Percentiles rank a stretch among this genome's conserved stretches.
Conservation (phyloP, 2,797 vertebrate species). For the Labeo calbasu region DNA sequence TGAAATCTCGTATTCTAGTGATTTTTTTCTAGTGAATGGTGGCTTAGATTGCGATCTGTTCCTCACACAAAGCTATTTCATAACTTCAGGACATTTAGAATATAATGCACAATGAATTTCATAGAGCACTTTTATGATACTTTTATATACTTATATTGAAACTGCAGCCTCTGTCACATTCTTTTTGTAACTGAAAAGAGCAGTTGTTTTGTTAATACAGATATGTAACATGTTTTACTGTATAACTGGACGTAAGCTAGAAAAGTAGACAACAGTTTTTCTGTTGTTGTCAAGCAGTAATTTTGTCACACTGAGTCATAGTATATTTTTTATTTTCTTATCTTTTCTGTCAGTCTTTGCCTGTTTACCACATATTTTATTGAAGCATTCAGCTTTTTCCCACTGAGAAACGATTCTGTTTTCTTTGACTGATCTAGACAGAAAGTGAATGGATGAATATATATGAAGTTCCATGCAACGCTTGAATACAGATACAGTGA, state of each 20-base stretch:
- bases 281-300: constrained; percentile 29
- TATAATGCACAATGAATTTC: background rate
- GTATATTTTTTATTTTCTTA: constrained; percentile 54
- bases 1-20: background rate
- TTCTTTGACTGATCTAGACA: constrained; percentile 23
- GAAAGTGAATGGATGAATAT: constrained; percentile 18
- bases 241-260: background rate
- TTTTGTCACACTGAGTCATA: constrained; percentile 44
- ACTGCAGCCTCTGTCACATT: background rate
- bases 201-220: background rate
- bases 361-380: constrained; percentile 33
- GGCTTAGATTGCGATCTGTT: background rate
- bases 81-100: background rate
- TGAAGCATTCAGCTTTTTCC: constrained; percentile 26
- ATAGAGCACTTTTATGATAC: background rate
- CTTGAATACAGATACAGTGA: constrained; percentile 27
- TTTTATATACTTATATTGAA: background rate
- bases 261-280: constrained; percentile 2
- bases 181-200: background rate
- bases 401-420: constrained; percentile 24
- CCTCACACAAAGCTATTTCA: background rate
- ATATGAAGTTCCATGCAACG: constrained; percentile 1
- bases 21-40: background rate
- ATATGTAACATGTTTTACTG: background rate
- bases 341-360: background rate